phyloP scores from a whole-genome alignment of 2,888 invertebrate genomes.

The Sinhomidia bicolor region DNA sequence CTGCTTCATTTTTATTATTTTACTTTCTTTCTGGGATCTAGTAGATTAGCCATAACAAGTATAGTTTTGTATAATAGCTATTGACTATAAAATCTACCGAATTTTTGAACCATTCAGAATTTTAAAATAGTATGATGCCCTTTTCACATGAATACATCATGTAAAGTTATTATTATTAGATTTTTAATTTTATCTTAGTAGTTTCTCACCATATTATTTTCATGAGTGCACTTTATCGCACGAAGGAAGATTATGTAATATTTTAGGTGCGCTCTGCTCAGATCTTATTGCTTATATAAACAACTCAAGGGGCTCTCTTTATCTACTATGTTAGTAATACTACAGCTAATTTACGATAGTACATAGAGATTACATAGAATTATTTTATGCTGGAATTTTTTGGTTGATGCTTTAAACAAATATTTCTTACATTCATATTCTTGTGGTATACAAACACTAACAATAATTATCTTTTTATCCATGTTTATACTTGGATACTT shows the following conservation, averaged over 20 bases:
- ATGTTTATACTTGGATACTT: conserved; percentile 13
- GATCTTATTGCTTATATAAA: conserved; percentile 65
- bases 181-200: background rate
- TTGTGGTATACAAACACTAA: conserved; percentile 49
- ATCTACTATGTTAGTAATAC: conserved; percentile 33
- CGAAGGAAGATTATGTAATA: conserved; percentile 47
- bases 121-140: background rate
- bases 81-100: conserved; percentile 7
- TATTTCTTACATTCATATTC: conserved; percentile 29
- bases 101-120: conserved; percentile 45
- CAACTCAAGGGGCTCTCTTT: background rate
- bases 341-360: conserved; percentile 23
- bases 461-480: background rate
- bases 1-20: background rate
- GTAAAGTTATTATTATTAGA: background rate
- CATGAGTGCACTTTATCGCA: conserved; percentile 46
- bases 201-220: background rate
- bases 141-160: conserved; percentile 4
- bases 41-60: background rate
- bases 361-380: conserved; percentile 17
- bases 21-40: background rate
- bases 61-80: background rate
- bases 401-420: conserved; percentile 58
- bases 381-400: conserved; percentile 62
- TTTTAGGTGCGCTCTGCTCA: conserved; percentile 18